Base-by-base conservation (phyloP, 2,888 invertebrate genomes). In the Ceratothoa steindachneri region DNA sequence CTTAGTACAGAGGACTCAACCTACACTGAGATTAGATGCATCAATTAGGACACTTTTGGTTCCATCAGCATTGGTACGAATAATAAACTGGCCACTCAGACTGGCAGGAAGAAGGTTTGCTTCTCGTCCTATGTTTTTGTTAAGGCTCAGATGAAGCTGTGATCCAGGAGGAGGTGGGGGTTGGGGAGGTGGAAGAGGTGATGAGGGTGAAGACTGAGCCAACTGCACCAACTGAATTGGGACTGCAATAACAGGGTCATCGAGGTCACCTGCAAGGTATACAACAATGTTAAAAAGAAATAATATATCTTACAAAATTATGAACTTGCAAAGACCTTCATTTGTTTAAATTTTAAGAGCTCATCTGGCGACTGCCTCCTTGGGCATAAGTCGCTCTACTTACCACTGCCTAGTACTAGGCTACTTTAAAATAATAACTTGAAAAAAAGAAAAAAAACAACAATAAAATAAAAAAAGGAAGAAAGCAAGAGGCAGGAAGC, bases 211-310 rank as follows among this genome's bases (percentile, higher is more conserved):
- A 3, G 60, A 22, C 24, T 60, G 60, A 1, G 60, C 19, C 27
- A 60, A 7, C 60, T 60, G 60, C n/a, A 60, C 60, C 12, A 60
- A 24, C 24, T 60, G 60, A 60, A 4, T 60, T 60, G 60, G 60
- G 12, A 60, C 60, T 22, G 60, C 60, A 60, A 60, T 60, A 12
- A 60, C 60, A 60, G 60, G 27, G n/a, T 60, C 60, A 60, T 60
- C 60, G 24, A 60, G 27, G 24, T 60, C 60, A 24, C 60, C 60
- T 60, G 60, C 15, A 51, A 51, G 19, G 1, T n/a, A 1, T 9
- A 41, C 7, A n/a, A n/a, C n/a, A n/a, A n/a, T n/a, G n/a, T n/a
- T n/a, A n/a, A n/a, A n/a, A n/a, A n/a, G n/a, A n/a, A n/a, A n/a
- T n/a, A n/a, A n/a, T n/a, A n/a, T n/a, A n/a, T n/a, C n/a, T n/a